Evolutionary conservation across 2,113 vertebrate genomes (phyloP).

Genomic region (Pseudorectes ferrugineus): DNA sequence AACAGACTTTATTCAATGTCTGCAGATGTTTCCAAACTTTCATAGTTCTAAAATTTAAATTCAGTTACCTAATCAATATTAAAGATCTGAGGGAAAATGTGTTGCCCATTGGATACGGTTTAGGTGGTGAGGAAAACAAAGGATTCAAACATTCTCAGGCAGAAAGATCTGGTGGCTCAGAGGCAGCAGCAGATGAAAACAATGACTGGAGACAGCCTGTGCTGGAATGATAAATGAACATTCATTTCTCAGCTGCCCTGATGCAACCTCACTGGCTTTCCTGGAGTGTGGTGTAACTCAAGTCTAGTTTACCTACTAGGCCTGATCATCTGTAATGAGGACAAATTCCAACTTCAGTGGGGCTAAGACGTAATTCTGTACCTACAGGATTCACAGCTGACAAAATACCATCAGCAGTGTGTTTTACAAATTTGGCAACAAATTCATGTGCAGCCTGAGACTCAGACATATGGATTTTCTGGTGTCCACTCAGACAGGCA

Average conservation of each 20-base stretch:
- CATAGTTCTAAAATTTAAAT: conserved; percentile 39
- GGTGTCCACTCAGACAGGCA: neutral
- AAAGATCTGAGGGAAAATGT: conserved; percentile 30
- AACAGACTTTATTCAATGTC: conserved; percentile 49
- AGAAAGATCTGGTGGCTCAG: conserved; percentile 9
- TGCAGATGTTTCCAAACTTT: conserved; percentile 55
- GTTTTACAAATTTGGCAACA: neutral
- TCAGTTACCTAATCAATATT: conserved; percentile 56
- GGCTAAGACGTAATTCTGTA: neutral
- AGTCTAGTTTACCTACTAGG: neutral
- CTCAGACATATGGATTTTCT: neutral
- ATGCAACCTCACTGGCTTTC: neutral
- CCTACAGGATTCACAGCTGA: neutral
- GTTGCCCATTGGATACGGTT: conserved; percentile 12
- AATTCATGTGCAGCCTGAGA: neutral
- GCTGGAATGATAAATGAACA: neutral
- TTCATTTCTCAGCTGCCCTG: neutral
- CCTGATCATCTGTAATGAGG: neutral
- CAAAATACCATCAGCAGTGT: neutral
- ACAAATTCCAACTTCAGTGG: neutral
- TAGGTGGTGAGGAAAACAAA: conserved; percentile 34
- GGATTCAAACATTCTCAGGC: conserved; percentile 11
- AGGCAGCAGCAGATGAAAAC: conserved; percentile 40
- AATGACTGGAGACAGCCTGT: neutral
- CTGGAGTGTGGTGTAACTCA: neutral